Base-by-base conservation (phyloP, 2,113 vertebrate genomes). In the Serranochromis macrocephalus region DNA sequence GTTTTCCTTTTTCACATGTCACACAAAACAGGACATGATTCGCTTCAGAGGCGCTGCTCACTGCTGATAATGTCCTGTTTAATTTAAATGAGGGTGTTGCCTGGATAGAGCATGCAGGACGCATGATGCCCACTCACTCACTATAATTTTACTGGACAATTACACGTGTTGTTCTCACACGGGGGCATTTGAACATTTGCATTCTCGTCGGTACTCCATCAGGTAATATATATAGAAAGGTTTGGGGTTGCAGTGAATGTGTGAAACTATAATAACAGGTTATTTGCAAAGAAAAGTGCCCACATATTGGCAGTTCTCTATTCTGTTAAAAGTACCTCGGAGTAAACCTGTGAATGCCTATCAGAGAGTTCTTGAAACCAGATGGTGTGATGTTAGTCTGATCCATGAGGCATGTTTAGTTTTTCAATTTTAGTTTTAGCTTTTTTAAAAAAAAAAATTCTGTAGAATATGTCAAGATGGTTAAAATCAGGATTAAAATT, bases 401-500 rank as follows among this genome's bases (percentile, higher is more conserved):
- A 47, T 82, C 12, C 16, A 29, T 7, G 24, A 54, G 17, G 10
- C 31, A 66, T 79, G 24, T 57, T 36, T 36, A 9, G 36, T 36
- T 36, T 36, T 36, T 36, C 24, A 45, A 63, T 51, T 82, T 68
- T 5, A 38, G 19, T 68, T 38, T 38, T 66, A 63, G 16, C 4
- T 33, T 63, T 17, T 80, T 75, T 33, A 5, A 79, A 4, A 7
- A 49, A 61, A 11, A 4, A 81, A 4, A 17, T 12, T 86, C 7
- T 42, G n/a, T 68, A 55, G 45, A 88, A 82, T 61, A 83, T 38
- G 24, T 73, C n/a, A 57, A 88, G 82, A 63, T 26, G 26, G 13
- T 80, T 47, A 63, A 89, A n/a, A 31, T 10, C 5, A 6, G 19
- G 13, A 24, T 82, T 3, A 1, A 79, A 89, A 47, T 5, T 0